Base-by-base conservation (phyloP, 2,113 vertebrate genomes). In the Psophia crepitans region DNA sequence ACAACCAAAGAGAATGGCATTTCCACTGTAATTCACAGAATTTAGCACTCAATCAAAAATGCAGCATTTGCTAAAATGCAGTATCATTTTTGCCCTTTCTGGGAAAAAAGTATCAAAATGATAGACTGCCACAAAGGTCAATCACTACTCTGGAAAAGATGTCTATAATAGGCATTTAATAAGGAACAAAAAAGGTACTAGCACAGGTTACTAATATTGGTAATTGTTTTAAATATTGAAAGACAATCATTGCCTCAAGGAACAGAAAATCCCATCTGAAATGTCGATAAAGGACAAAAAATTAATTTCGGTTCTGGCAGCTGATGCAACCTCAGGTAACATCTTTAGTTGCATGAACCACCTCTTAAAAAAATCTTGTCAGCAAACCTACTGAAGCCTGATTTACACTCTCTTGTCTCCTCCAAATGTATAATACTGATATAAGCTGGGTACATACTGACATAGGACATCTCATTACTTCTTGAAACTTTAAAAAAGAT, bases 291-390 rank as follows among this genome's bases (percentile, higher is more conserved):
- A 87, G 35, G 13, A 23, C 70, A 71, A 81, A 77, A 43, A 57
- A 12, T 49, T 39, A 24, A 70, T 80, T 86, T 92, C 73, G 51
- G 44, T 76, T 58, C 70, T 96, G 91, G 70, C 84, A 95, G 84
- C 86, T 94, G 90, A 97, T 49, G 92, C 91, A 95, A 96, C 76
- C 73, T 81, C 92, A 84, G 77, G 92, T 96, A 92, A 86, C 1
- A 6, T 17, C 65, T 87, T 76, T 8, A 76, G 73, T 4, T 92
- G 46, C 22, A 43, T 2, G 23, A 90, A 75, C 73, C 32, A 61
- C 3, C 74, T 86, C 79, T 35, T 81, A 33, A n/a, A 86, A 86
- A 84, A 39, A 82, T 64, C 61, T 26, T 51, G 35, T 69, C 78
- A 71, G 24, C 8, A 56, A 97, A 51, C 20, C 32, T 71, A 44